phyloP scores from a whole-genome alignment of 2,113 vertebrate genomes.

The Notarius quadriscutis region DNA sequence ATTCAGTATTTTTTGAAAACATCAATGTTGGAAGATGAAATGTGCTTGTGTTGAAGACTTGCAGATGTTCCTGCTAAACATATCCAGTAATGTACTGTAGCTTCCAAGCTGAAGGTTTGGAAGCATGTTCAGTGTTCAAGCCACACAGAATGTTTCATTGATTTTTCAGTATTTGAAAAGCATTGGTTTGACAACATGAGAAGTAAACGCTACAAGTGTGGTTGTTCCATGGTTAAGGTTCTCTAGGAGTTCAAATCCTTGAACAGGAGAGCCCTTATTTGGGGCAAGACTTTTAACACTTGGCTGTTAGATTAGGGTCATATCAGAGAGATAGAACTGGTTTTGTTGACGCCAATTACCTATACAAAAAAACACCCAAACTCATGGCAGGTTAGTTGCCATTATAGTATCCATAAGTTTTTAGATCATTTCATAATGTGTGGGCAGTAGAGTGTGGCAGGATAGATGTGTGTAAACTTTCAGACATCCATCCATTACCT shows the following conservation, averaged over 20 bases:
- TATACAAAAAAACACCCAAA: not conserved
- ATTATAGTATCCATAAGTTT: not conserved
- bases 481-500: no score
- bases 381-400: not conserved
- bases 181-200: not conserved
- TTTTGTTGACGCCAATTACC: not conserved
- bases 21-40: not conserved
- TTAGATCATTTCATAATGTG: not conserved
- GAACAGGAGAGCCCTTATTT: not conserved
- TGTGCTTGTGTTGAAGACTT: not conserved
- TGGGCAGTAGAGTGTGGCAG: not conserved
- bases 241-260: not conserved
- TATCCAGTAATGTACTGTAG: not conserved
- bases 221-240: not conserved
- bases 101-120: not conserved
- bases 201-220: not conserved
- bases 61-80: not conserved
- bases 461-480: not conserved
- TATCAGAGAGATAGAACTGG: not conserved
- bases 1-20: not conserved
- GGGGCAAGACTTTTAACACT: not conserved
- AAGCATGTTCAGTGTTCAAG: not conserved
- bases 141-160: not conserved
- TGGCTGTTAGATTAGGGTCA: not conserved
- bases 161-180: slow-evolving; percentile 22